phyloP scores from a whole-genome alignment of 2,888 invertebrate species.

The Ryuthela nishihirai region DNA sequence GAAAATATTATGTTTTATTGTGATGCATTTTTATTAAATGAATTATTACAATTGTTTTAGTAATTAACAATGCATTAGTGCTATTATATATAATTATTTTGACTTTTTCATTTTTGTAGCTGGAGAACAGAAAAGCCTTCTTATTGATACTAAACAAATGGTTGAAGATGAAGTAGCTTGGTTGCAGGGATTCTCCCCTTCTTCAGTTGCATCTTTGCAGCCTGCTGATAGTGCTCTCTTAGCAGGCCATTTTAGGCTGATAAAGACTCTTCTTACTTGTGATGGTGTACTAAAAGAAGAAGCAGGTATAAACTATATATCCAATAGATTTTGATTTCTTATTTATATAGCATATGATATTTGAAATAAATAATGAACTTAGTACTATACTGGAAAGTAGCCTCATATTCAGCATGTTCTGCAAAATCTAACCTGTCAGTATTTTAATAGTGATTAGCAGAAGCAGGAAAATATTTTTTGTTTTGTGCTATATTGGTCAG shows the following conservation, averaged over 20 bases:
- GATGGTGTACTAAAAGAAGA: conserved; percentile 51
- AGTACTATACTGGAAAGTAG: no score
- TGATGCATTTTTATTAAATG: no score
- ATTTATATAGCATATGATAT: no score
- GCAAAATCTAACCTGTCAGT: no score
- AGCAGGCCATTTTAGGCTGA: conserved; percentile 53
- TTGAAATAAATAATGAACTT: no score
- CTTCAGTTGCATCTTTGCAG: conserved; percentile 46
- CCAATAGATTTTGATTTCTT: neutral
- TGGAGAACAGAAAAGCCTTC: conserved; percentile 48
- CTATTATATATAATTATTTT: neutral
- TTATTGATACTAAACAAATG: conserved; percentile 50
- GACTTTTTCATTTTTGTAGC: conserved; percentile 15
- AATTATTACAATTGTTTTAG: neutral
- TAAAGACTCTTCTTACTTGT: conserved; percentile 52
- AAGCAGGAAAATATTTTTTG: no score
- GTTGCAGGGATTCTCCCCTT: conserved; percentile 53
- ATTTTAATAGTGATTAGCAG: no score
- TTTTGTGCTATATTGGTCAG: no score
- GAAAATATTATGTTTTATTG: no score
- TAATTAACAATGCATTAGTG: neutral
- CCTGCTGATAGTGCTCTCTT: conserved; percentile 53
- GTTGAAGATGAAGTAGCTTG: conserved; percentile 54
- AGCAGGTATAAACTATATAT: conserved; percentile 45
- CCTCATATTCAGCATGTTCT: no score